Conservation (phyloP, 2,888 invertebrate genomes). For the Ditylenchus weischeri region DNA sequence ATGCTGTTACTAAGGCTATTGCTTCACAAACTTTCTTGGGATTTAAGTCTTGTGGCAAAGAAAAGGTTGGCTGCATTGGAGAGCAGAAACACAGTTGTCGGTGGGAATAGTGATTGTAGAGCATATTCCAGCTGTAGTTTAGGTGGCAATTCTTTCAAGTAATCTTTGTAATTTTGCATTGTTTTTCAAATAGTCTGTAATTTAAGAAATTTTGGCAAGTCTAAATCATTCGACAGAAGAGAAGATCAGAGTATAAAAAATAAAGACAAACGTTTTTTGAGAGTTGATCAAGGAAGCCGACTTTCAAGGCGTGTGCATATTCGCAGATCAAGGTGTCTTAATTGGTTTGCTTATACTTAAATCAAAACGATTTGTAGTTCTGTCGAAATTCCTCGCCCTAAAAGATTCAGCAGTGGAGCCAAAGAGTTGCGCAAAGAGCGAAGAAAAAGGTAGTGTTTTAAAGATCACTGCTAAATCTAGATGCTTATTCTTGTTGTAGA, state of each 20-base stretch:
- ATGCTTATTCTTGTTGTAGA: constrained; percentile 26
- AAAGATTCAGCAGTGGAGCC: constrained; percentile 54
- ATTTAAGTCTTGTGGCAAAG: constrained; percentile 47
- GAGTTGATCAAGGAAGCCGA: constrained; percentile 52
- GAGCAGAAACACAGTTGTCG: constrained; percentile 36
- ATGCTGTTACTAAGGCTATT: constrained; percentile 54
- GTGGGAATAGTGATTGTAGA: constrained; percentile 19
- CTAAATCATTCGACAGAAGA: constrained; percentile 49
- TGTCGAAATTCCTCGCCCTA: constrained; percentile 56
- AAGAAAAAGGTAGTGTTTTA: constrained; percentile 43
- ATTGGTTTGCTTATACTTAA: neutral
- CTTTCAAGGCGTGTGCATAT: constrained; percentile 55
- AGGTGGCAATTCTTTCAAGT: constrained; percentile 31
- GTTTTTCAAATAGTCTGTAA: neutral
- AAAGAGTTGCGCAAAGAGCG: constrained; percentile 55
- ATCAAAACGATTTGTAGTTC: constrained; percentile 38
- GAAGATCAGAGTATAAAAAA: constrained; percentile 43
- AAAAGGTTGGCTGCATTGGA: constrained; percentile 35
- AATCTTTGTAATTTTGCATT: constrained; percentile 9
- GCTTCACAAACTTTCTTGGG: constrained; percentile 58
- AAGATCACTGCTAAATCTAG: too few relatives aligned
- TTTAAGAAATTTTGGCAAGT: constrained; percentile 48
- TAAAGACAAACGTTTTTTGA: constrained; percentile 48
- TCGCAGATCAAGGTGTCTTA: constrained; percentile 46
- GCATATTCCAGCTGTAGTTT: constrained; percentile 51